Evolutionary conservation across 1,140 invertebrate genomes (phyloP), one percentile per base, ranked within the genome.

Genomic region (Hesperophylax magnus): DNA sequence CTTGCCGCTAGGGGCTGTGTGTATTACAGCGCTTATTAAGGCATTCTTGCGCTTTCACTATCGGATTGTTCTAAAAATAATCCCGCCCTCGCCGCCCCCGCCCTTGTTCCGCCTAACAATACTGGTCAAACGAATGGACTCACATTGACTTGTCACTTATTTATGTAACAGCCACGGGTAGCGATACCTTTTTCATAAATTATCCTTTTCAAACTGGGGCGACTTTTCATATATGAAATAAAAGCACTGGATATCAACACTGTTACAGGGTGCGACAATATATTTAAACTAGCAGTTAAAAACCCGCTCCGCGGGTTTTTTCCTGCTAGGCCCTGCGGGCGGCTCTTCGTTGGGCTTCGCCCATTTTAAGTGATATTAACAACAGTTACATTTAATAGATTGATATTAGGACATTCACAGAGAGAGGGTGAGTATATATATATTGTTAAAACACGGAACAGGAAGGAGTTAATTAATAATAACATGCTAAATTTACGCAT

Each of bases 91-190:
- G 75, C 75, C 67, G 71, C 71, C 71, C 39, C 20, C 53, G 74
- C 56, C 31, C 31, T 18, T 34, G n/a, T 52, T n/a, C n/a, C 67
- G 31, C 39, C 39, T 47, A 34, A 71, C 67, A 47, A 34, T 71
- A 34, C 67, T 71, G 71, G 53, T 56, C 4, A 27, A 71, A 39
- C n/a, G 67, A 17, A 39, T 69, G 71, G 63, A 77, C 63, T 24
- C 78, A 78, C 81, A 82, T 82, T 82, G 81, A 82, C 74, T 80
- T 82, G 81, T 80, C 81, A 82, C 69, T 82, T 82, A 79, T 80
- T 82, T 78, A 56, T 77, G 81, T 71, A 56, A 61, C 27, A 58
- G 60, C 71, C 56, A 20, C 52, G 31, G 54, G 80, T 47, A 24
- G 58, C 52, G 77, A 71, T 71, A 24, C 72, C 74, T 77, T 77